These are phyloP conservation scores for Cirrhinus molitorella DNA, from an alignment of 2,797 vertebrate species.

Conservation along the genomic window DNA sequence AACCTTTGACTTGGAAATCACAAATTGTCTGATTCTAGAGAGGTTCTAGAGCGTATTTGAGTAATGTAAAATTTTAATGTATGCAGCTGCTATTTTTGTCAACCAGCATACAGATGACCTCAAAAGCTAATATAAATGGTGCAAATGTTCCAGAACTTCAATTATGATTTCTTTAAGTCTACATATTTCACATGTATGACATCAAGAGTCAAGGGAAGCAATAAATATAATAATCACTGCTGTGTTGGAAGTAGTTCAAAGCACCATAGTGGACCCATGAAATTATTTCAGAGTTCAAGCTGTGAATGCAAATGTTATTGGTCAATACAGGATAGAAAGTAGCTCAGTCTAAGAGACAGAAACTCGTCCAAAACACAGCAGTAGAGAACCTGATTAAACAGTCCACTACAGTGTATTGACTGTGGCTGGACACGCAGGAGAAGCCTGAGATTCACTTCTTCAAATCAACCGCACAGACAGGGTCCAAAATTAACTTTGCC, in stretches of 20 bases:
- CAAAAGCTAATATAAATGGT: not conserved
- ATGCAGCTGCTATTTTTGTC: not conserved
- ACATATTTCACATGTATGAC: slow-evolving; percentile 6
- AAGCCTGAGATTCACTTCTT: not conserved
- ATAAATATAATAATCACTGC: slow-evolving; percentile 20
- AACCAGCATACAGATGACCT: not conserved
- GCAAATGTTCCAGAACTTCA: not conserved
- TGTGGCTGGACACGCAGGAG: not conserved
- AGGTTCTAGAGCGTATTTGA: not conserved
- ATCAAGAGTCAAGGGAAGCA: not conserved
- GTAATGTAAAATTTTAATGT: not conserved
- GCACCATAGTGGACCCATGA: slow-evolving; percentile 1
- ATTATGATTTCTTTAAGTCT: not conserved
- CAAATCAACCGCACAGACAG: slow-evolving; percentile 9
- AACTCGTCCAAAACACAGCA: slow-evolving; percentile 29
- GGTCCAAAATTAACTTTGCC: not conserved
- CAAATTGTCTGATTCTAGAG: not conserved
- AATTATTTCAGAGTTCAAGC: slow-evolving; percentile 1
- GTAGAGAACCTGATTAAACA: not conserved
- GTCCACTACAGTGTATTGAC: slow-evolving; percentile 14
- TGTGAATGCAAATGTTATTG: slow-evolving; percentile 24
- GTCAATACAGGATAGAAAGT: not conserved
- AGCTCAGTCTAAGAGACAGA: not conserved
- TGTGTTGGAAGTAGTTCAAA: slow-evolving; percentile 18
- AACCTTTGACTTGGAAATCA: not conserved